phyloP scores from a whole-genome alignment of 2,113 vertebrate genomes.

The Callionymus lyra region DNA sequence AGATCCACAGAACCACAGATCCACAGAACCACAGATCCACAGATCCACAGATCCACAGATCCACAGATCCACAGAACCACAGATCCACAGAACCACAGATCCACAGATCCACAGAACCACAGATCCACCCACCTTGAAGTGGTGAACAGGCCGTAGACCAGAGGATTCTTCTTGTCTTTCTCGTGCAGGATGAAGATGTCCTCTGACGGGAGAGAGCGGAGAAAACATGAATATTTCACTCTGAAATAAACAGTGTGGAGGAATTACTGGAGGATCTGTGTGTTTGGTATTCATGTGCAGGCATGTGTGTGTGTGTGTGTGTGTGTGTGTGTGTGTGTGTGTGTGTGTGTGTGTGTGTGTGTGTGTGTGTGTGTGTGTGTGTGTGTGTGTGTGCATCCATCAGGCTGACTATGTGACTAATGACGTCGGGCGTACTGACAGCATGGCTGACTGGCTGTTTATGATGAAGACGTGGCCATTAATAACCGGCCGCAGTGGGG shows the following conservation, averaged over 20 bases:
- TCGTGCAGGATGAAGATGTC: constrained; percentile 70
- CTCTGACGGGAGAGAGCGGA: constrained; percentile 48
- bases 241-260: not conserved
- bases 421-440: constrained; percentile 25
- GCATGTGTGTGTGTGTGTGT: constrained; percentile 1
- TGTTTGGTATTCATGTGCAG: not conserved
- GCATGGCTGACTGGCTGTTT: constrained; percentile 40
- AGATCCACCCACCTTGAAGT: constrained; percentile 61
- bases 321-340: not conserved
- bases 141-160: constrained; percentile 73
- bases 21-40: too few relatives aligned
- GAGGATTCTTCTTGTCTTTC: constrained; percentile 71
- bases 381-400: constrained; percentile 24
- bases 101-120: constrained; percentile 5
- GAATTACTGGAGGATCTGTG: not conserved
- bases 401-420: constrained; percentile 40
- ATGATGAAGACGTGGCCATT: constrained; percentile 50
- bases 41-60: too few relatives aligned
- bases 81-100: too few relatives aligned
- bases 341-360: constrained; percentile 11
- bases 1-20: too few relatives aligned
- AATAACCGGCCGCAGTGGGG: constrained; percentile 49
- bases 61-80: too few relatives aligned
- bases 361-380: constrained; percentile 1
- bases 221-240: not conserved